Evolutionary conservation across 2,113 vertebrate genomes (phyloP).

Genomic region (Oxygymnocypris stewartii): DNA sequence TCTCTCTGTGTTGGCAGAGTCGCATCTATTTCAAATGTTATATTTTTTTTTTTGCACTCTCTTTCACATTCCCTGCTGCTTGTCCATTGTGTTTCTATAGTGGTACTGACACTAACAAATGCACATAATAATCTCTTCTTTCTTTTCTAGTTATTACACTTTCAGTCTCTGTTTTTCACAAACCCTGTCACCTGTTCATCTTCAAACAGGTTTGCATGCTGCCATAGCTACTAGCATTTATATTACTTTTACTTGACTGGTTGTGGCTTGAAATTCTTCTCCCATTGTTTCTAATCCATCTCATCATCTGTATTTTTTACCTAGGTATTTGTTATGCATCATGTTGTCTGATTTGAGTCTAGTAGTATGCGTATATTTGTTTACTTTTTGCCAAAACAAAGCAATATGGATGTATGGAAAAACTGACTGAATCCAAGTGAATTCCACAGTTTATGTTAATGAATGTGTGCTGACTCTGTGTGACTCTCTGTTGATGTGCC

Average conservation of each 20-base stretch:
- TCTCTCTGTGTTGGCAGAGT: neutral
- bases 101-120: neutral
- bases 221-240: constrained; percentile 46
- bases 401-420: neutral
- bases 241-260: constrained; percentile 9
- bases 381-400: neutral
- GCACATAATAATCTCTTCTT: neutral
- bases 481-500: constrained; percentile 25
- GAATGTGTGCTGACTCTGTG: neutral
- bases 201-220: constrained; percentile 35
- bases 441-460: neutral
- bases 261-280: constrained; percentile 1
- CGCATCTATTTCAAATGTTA: neutral
- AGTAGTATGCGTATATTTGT: neutral
- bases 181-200: constrained; percentile 32
- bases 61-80: neutral
- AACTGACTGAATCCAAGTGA: neutral
- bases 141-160: neutral
- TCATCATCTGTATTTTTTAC: neutral
- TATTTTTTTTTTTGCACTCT: neutral
- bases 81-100: neutral
- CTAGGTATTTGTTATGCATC: neutral
- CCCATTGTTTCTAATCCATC: neutral
- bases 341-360: constrained; percentile 13
- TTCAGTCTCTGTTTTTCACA: neutral